These are phyloP conservation scores for Trachymyrmex cornetzi DNA, from an alignment of 1,140 invertebrate genomes.

Conservation along the genomic window DNA sequence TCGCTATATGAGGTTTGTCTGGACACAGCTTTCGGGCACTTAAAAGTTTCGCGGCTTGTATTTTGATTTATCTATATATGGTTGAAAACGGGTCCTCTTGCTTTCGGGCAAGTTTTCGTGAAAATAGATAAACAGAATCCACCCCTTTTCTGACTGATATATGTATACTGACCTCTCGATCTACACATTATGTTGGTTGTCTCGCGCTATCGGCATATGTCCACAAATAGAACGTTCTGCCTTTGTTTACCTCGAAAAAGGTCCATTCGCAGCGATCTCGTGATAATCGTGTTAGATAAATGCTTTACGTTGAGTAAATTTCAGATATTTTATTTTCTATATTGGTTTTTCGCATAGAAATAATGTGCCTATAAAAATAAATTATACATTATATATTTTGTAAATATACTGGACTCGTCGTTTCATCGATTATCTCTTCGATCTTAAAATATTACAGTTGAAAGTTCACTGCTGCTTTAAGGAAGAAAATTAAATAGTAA, in stretches of 20 bases:
- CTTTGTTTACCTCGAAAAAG: slow-evolving; percentile 2
- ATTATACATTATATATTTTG: too few species aligned
- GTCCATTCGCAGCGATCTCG: background rate
- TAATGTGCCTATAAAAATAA: background rate
- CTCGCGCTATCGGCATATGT: slow-evolving; percentile 40
- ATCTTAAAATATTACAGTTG: too few species aligned
- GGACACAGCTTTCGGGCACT: slow-evolving; percentile 54
- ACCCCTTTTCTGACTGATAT: slow-evolving; percentile 22
- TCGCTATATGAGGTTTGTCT: slow-evolving; percentile 38
- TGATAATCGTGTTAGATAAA: background rate
- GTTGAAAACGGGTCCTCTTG: slow-evolving; percentile 39
- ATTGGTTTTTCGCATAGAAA: background rate
- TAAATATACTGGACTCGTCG: too few species aligned
- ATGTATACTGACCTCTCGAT: slow-evolving; percentile 20
- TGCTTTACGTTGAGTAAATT: background rate
- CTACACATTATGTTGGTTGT: slow-evolving; percentile 43
- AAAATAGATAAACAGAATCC: slow-evolving; percentile 66
- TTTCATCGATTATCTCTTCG: too few species aligned
- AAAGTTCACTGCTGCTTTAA: too few species aligned
- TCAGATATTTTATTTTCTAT: background rate
- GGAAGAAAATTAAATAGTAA: too few species aligned
- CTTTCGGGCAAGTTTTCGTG: slow-evolving; percentile 54
- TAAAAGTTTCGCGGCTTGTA: slow-evolving; percentile 67
- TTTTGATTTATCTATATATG: slow-evolving; percentile 77
- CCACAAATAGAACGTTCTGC: background rate